Evolutionary conservation across 2,113 vertebrate species (phyloP).

Genomic region (Zosterops borbonicus): DNA sequence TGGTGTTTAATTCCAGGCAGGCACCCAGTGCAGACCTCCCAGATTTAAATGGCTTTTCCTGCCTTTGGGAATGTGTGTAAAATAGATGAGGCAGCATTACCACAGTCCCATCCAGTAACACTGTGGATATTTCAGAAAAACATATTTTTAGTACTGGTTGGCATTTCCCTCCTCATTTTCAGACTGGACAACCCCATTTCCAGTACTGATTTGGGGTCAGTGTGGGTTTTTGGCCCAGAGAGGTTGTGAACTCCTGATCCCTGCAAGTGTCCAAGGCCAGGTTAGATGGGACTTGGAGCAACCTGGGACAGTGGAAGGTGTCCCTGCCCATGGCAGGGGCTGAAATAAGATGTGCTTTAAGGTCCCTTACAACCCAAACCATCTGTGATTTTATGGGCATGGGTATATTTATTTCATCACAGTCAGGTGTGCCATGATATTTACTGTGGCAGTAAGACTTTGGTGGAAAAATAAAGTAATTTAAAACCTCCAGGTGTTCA

Average conservation of each 20-base stretch:
- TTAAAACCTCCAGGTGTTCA: not conserved
- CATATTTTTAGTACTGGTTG: not conserved
- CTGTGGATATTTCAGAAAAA: not conserved
- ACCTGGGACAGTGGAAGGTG: not conserved
- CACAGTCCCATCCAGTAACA: not conserved
- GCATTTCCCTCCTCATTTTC: not conserved
- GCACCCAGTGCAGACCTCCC: not conserved
- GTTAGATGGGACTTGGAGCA: accelerated
- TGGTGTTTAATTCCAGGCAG: constrained; percentile 19
- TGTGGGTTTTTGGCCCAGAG: not conserved
- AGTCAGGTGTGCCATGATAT: not conserved
- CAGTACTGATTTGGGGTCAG: not conserved
- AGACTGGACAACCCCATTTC: not conserved
- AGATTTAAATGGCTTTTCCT: not conserved
- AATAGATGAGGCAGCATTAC: not conserved
- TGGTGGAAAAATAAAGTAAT: accelerated
- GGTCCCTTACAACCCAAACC: not conserved
- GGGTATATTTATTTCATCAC: not conserved
- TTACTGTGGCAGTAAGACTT: not conserved
- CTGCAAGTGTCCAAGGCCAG: not conserved
- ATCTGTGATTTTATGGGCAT: not conserved
- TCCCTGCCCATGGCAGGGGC: not conserved
- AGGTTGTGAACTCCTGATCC: not conserved
- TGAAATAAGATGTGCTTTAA: not conserved
- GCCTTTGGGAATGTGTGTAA: not conserved